Percentiles rank a stretch among this genome's conserved stretches.
phyloP scores from a whole-genome alignment of 2,888 invertebrate genomes.

The Drosophila subsilvestris region DNA sequence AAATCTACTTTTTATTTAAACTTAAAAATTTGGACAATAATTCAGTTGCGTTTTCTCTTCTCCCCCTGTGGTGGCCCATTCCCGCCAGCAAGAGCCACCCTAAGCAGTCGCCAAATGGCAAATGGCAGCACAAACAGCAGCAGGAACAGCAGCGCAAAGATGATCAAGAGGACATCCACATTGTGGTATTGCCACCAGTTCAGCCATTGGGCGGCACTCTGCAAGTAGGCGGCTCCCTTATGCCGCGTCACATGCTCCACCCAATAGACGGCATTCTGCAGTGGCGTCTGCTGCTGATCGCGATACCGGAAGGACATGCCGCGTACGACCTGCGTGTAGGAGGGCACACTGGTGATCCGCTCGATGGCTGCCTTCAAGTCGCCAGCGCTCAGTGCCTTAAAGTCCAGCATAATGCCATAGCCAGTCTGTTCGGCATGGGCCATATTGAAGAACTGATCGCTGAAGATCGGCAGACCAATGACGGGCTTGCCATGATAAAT shows the following conservation, averaged over 20 bases:
- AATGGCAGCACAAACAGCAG: background rate
- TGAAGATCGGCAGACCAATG: constrained; percentile 85
- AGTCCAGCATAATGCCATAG: constrained; percentile 80
- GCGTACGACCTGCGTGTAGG: constrained; percentile 56
- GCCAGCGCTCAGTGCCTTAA: constrained; percentile 68
- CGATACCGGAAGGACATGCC: constrained; percentile 73
- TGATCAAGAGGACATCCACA: constrained; percentile 70
- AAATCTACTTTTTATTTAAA: background rate
- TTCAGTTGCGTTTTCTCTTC: constrained; percentile 20
- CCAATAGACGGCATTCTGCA: constrained; percentile 81
- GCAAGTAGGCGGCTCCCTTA: constrained; percentile 81
- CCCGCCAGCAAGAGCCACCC: background rate
- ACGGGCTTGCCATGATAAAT: constrained; percentile 85
- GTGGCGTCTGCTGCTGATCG: constrained; percentile 79
- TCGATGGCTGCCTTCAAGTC: constrained; percentile 64
- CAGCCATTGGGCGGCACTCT: constrained; percentile 76
- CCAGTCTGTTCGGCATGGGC: constrained; percentile 83
- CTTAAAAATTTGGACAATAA: background rate
- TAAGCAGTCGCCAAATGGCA: background rate
- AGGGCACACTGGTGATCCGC: constrained; percentile 49
- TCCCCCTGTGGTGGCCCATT: background rate
- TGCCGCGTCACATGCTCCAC: constrained; percentile 81
- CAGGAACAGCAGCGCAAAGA: constrained; percentile 32
- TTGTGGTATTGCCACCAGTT: constrained; percentile 76
- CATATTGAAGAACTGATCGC: constrained; percentile 85